These are phyloP conservation scores for Uloborus plumipes DNA, from an alignment of 2,888 invertebrate species.

Conservation along the genomic window DNA sequence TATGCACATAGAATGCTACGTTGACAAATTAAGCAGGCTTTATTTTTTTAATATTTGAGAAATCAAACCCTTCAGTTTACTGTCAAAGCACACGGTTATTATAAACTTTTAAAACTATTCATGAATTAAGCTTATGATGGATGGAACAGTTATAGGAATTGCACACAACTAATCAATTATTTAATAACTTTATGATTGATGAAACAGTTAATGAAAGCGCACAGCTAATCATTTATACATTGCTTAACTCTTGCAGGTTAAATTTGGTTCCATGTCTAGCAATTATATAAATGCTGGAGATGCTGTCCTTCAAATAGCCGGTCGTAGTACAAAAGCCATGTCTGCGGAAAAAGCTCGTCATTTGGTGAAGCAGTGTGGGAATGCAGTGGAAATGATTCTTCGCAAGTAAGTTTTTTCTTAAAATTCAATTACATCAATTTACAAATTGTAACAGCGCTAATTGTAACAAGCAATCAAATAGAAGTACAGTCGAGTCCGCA, in stretches of 20 bases:
- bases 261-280: slow-evolving; percentile 38
- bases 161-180: background rate
- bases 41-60: too few species aligned
- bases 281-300: slow-evolving; percentile 48
- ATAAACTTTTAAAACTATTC: too few species aligned
- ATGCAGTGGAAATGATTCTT: slow-evolving; percentile 46
- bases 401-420: slow-evolving; percentile 22
- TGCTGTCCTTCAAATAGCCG: slow-evolving; percentile 45
- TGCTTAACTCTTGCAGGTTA: slow-evolving; percentile 22
- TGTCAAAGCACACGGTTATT: too few species aligned
- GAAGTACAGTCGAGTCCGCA: too few species aligned
- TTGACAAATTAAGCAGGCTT: too few species aligned
- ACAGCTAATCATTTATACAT: background rate
- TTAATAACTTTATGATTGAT: too few species aligned
- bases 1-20: too few species aligned
- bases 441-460: too few species aligned
- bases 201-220: background rate
- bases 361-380: slow-evolving; percentile 39
- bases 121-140: too few species aligned
- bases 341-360: slow-evolving; percentile 30
- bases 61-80: too few species aligned
- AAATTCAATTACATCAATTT: too few species aligned
- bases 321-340: slow-evolving; percentile 50
- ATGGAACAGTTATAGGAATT: background rate
- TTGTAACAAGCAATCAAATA: too few species aligned